Percentiles rank a stretch among this genome's conserved stretches.
Evolutionary conservation across 2,797 vertebrate species (phyloP).

Genomic region (Melanotaenia maccullochi): DNA sequence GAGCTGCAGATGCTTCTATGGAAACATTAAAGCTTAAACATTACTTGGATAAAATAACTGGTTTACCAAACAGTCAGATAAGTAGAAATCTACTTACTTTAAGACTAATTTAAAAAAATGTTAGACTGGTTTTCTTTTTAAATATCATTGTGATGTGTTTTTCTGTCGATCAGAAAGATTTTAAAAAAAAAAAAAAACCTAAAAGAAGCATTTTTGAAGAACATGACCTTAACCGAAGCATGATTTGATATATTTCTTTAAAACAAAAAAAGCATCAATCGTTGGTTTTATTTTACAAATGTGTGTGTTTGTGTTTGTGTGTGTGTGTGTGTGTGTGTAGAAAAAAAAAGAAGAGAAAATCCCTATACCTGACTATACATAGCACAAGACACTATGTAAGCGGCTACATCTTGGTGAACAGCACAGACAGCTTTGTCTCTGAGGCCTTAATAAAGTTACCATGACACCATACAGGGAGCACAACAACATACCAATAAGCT

Average conservation of each 20-base stretch:
- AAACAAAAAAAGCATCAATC: background rate
- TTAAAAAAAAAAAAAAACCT: too few relatives aligned
- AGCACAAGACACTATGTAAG: background rate
- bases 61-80: constrained; percentile 1
- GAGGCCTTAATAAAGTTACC: constrained; percentile 59
- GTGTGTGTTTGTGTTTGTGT: background rate
- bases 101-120: too few relatives aligned
- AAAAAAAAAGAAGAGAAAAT: background rate
- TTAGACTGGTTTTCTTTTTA: too few relatives aligned
- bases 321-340: background rate
- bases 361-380: background rate
- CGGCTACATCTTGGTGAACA: constrained; percentile 18
- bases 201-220: background rate
- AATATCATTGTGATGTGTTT: background rate
- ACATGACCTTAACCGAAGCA: background rate
- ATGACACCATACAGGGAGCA: constrained; percentile 47
- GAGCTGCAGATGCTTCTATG: constrained; percentile 15
- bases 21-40: constrained; percentile 12
- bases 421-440: constrained; percentile 34
- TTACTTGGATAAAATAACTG: constrained; percentile 4
- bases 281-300: too few relatives aligned
- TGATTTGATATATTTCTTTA: background rate
- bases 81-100: background rate
- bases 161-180: too few relatives aligned
- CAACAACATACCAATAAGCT: constrained; percentile 27